Percentiles rank a stretch among this genome's conserved stretches.
Conservation (phyloP, 2,113 vertebrate genomes). For the Eonycteris spelaea region DNA sequence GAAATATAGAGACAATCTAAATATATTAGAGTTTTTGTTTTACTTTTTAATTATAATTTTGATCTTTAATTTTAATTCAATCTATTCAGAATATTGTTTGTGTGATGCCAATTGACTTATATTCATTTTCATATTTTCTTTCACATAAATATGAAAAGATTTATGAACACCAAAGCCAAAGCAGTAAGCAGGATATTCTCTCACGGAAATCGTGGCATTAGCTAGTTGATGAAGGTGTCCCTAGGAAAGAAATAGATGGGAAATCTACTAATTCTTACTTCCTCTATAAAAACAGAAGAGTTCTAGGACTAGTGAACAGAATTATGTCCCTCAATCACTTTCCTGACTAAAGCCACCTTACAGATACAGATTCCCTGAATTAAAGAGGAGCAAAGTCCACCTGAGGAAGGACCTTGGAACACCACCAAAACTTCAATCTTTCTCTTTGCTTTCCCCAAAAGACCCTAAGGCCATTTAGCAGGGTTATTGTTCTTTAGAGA, state of each 20-base stretch:
- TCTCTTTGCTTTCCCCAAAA: background rate
- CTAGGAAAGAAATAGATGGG: background rate
- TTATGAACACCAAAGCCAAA: background rate
- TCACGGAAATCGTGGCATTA: background rate
- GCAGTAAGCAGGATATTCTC: background rate
- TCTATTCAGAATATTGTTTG: background rate
- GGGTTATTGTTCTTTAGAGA: background rate
- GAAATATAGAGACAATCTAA: background rate
- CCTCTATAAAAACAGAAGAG: background rate
- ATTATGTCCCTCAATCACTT: background rate
- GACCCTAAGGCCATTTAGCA: background rate
- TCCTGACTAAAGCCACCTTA: background rate
- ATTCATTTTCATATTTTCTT: background rate
- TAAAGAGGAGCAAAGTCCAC: background rate
- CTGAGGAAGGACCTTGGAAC: background rate
- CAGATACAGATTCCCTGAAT: background rate
- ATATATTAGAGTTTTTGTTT: background rate
- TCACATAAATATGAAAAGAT: background rate
- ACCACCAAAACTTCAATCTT: background rate
- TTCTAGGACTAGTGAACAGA: background rate
- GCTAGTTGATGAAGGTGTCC: background rate
- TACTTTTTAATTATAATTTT: background rate
- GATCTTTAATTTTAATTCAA: background rate
- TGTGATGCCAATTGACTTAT: background rate
- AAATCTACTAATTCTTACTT: background rate